Evolutionary conservation across 2,888 invertebrate species (phyloP).

Genomic region (Trichacis sp.): DNA sequence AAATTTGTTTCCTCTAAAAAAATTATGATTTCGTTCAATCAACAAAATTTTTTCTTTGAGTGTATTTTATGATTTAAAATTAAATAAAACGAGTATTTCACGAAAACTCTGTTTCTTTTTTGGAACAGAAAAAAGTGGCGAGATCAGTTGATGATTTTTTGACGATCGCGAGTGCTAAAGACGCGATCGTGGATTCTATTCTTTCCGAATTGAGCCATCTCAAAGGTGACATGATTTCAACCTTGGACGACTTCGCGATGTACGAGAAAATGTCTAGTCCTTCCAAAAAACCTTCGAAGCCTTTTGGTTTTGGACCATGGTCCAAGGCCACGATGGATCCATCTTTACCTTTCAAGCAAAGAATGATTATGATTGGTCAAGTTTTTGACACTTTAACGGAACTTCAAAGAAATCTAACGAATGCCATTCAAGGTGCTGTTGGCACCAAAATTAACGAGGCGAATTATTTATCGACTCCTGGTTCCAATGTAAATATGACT

Average conservation of each 20-base stretch:
- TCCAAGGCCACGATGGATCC: slow-evolving; percentile 53
- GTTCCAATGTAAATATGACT: slow-evolving; percentile 46
- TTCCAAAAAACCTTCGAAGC: slow-evolving; percentile 50
- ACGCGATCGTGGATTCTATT: slow-evolving; percentile 58
- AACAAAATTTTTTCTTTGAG: too few species aligned
- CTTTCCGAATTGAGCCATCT: slow-evolving; percentile 54
- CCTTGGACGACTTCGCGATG: slow-evolving; percentile 55
- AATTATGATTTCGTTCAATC: too few species aligned
- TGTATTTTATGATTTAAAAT: too few species aligned
- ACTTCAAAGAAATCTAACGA: slow-evolving; percentile 59
- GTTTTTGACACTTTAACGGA: slow-evolving; percentile 64
- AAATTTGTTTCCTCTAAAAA: too few species aligned
- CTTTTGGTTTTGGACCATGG: slow-evolving; percentile 50
- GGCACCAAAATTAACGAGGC: slow-evolving; percentile 11
- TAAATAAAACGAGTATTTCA: neutral
- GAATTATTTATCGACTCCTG: slow-evolving; percentile 4
- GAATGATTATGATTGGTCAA: slow-evolving; percentile 57
- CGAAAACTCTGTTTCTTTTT: slow-evolving; percentile 7
- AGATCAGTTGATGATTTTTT: slow-evolving; percentile 55
- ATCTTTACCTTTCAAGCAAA: slow-evolving; percentile 58
- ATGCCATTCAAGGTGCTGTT: slow-evolving; percentile 33
- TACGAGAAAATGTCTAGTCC: slow-evolving; percentile 57
- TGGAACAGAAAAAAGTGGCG: slow-evolving; percentile 33
- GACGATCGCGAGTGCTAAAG: slow-evolving; percentile 56
- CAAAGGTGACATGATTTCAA: slow-evolving; percentile 58